phyloP scores from a whole-genome alignment of 2,113 vertebrate genomes.

The Butorides virescens region DNA sequence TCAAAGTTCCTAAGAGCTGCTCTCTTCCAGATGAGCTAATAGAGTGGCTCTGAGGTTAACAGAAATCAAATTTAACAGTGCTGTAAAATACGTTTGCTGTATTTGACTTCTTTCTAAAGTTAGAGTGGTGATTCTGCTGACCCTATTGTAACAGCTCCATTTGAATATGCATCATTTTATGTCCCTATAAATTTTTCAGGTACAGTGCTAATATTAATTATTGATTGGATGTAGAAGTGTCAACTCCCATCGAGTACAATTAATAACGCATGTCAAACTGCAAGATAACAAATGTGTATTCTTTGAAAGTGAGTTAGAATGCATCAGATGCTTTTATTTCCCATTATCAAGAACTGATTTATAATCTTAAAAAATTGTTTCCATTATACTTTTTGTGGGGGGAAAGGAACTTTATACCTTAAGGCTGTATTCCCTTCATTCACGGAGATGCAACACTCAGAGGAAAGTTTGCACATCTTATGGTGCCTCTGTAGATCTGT shows the following conservation, averaged over 20 bases:
- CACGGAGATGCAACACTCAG: background rate
- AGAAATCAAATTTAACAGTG: slow-evolving; percentile 16
- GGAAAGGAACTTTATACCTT: background rate
- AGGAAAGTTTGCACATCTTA: background rate
- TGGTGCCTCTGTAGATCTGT: background rate
- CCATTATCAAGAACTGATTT: background rate
- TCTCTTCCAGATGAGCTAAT: slow-evolving; percentile 36
- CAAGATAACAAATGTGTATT: background rate
- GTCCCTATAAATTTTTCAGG: background rate
- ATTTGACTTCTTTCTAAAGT: background rate
- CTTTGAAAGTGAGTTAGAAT: background rate
- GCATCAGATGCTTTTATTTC: background rate
- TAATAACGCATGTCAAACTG: background rate
- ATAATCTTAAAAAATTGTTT: background rate
- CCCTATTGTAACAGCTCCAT: background rate
- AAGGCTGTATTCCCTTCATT: background rate
- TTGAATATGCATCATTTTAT: background rate
- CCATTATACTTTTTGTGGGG: background rate
- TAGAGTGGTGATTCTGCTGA: background rate
- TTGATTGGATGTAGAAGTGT: background rate
- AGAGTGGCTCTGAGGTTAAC: slow-evolving; percentile 36
- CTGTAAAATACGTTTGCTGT: background rate
- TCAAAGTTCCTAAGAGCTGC: slow-evolving; percentile 53
- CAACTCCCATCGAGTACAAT: background rate
- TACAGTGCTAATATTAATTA: background rate